Evolutionary conservation across 1,140 invertebrate species (phyloP).

Genomic region (Drosophila neocordata): DNA sequence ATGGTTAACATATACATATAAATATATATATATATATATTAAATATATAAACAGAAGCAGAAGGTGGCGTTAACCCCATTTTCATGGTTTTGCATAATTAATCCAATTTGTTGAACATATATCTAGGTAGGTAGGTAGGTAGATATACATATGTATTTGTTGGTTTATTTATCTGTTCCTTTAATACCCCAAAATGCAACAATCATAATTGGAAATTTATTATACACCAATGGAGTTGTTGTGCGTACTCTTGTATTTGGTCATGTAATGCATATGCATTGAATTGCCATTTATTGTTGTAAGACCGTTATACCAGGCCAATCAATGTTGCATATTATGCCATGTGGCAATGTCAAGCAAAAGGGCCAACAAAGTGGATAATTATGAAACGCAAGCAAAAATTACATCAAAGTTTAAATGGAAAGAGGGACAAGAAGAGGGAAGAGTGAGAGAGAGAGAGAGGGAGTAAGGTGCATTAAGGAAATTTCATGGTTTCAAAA

Average conservation of each 20-base stretch:
- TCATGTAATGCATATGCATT: background rate
- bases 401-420: background rate
- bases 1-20: conserved; percentile 39
- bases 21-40: conserved; percentile 20
- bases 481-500: background rate
- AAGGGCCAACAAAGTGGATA: conserved; percentile 36
- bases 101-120: conserved; percentile 71
- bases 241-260: conserved; percentile 19
- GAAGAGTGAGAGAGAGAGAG: background rate
- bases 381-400: conserved; percentile 38
- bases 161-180: background rate
- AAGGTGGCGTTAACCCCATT: conserved; percentile 73
- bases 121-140: conserved; percentile 47
- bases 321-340: conserved; percentile 47
- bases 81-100: conserved; percentile 77
- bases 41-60: conserved; percentile 71
- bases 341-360: conserved; percentile 29
- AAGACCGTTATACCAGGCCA: background rate
- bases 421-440: background rate
- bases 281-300: conserved; percentile 5
- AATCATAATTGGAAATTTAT: conserved; percentile 79
- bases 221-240: conserved; percentile 62
- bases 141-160: background rate
- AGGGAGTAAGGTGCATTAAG: background rate
- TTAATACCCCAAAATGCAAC: conserved; percentile 21